Evolutionary conservation across 2,888 invertebrate species (phyloP), one percentile per base, ranked within the genome.

Genomic region (Polyommatus icarus): DNA sequence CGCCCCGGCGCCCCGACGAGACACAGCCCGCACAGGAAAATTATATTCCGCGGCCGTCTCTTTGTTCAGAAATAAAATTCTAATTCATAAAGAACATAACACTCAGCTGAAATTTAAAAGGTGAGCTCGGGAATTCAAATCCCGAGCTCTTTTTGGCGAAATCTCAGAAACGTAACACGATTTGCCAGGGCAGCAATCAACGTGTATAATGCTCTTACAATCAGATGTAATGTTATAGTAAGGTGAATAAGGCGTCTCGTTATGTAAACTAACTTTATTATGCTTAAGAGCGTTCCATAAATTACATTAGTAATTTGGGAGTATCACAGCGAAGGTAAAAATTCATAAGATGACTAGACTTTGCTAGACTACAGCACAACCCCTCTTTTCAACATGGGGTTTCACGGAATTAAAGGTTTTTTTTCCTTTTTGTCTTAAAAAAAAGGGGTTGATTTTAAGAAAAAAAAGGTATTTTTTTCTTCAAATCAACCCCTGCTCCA

Each of bases 21-120:
- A 67, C 61, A 61, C n/a, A n/a, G n/a, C n/a, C n/a, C n/a, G n/a
- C n/a, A n/a, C 67, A 32, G 67, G 29, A 67, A 67, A 67, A 67
- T 67, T 67, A 67, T 32, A 67, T 67, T 32, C 67, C 32, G 15
- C 12, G 15, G 29, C 5, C 67, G 67, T 32, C 29, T 67, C 67
- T 67, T 67, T 67, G 67, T 67, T 32, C 67, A 67, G 12, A 67
- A 67, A 67, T 67, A 67, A 67, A 67, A 67, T 67, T 67, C 67
- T 67, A 67, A 67, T 67, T 67, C 67, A 67, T 67, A 67, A 67
- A 67, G 67, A 67, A 67, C 67, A 67, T 29, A 67, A 29, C 24
- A 67, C 67, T 67, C 29, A 32, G 67, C 67, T 29, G 18, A 29
- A 67, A 67, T 67, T 67, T 32, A 67, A 61, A 61, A 61, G 67